Base-by-base conservation (phyloP, 2,797 vertebrate species). In the Octomys mimax region DNA sequence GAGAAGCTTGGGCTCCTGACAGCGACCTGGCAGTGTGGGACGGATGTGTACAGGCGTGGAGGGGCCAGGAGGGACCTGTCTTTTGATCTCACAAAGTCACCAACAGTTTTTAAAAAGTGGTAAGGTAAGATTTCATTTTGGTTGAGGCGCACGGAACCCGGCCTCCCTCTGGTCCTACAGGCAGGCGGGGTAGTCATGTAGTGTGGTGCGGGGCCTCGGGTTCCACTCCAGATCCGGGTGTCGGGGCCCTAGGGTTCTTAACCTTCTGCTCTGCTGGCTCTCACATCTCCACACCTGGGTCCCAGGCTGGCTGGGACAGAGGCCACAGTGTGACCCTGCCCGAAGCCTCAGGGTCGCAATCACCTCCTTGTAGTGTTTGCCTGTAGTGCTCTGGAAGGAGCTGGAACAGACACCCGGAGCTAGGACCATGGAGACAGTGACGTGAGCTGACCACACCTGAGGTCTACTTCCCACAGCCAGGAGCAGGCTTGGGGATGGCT, bases 31-130 rank as follows among this genome's bases (percentile, higher is more conserved):
- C 31, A 4, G 18, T 59, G 14, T 26, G 14, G 49, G 10, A 8
- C 12, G 10, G 36, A 13, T 1, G 3, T 4, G 5, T 11, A 12
- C 36, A 22, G 2, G 5, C 0, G 0, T 80, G 26, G 6, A 59
- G 33, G 36, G 21, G 42, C 75, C 54, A 36, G 68, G 16, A 78
- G 1, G 10, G 21, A 54, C 42, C 24, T 19, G 39, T 3, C 4
- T 52, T 80, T 85, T 75, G 66, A 18, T 42, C 61, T 52, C 54
- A 46, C 66, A 64, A 91, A 85, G 77, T 39, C 42, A 54, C 87
- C 79, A 28, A 10, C 7, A 12, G 59, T 85, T 92, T 70, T 54
- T 0, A 28, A 68, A n/a, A 73, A 87, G 49, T 39, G 22, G 14
- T 42, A 91, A 71, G 59, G 26, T n/a, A 85, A 64, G 64, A 33